Base-by-base conservation (phyloP, 2,888 invertebrate species). In the Philaethria dido region DNA sequence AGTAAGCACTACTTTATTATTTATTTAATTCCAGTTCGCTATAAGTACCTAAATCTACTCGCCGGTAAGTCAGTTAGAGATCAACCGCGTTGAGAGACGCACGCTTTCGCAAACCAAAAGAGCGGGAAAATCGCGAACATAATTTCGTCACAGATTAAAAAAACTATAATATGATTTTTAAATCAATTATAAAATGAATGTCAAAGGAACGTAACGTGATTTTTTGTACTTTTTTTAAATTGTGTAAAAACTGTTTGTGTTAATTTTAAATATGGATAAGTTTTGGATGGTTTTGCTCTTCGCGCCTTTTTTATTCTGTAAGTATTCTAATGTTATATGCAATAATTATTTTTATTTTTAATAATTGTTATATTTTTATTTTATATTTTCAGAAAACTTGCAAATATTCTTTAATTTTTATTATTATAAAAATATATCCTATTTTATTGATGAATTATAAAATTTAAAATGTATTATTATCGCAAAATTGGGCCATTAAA, bases 91-190 rank as follows among this genome's bases (percentile, higher is more conserved):
- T 18, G 16, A 57, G 68, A 75, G 62, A 60, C 52, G 75, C 75
- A 77, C 80, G 82, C 74, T 64, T 66, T 55, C 44, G 60, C 8
- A 4, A 9, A 36, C 11, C 44, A 70, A 78, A 78, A 77, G 70
- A 72, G 80, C 80, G 78, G 80, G 80, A 80, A 60, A 80, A 68
- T 62, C 73, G 73, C 74, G 76, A 66, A 70, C 57, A 62, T 69
- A 68, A 48, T 68, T 73, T 73, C 78, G 77, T 62, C 75, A 75
- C 9, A 39, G 13, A 18, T 39, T 11, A 48, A 42, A 44, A 8
- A 20, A 55, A 18, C 13, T 59, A 47, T 14, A 39, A 29, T 64
- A 45, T 39, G 18, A 33, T 55, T 44, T 13, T 33, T 11, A 63
- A 54, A 18, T 61, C 14, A 59, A 55, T 20, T 11, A 2, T 4